Evolutionary conservation across 2,113 vertebrate genomes (phyloP).

Genomic region (Syngnathus typhle): DNA sequence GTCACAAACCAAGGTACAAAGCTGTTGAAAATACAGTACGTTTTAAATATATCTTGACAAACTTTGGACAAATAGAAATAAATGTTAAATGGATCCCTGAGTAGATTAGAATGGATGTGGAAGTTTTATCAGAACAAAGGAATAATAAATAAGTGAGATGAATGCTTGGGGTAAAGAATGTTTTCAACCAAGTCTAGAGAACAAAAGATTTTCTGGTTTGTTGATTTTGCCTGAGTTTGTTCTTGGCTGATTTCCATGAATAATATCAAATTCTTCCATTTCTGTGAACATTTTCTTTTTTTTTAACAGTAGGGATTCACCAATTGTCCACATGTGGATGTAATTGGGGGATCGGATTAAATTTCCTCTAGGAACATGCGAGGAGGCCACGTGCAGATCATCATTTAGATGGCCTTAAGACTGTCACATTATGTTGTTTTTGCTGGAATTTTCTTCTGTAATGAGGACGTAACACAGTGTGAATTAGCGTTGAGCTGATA

Average conservation of each 20-base stretch:
- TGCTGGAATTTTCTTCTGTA: neutral
- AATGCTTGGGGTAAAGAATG: too few relatives aligned
- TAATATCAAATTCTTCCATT: neutral
- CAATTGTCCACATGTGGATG: neutral
- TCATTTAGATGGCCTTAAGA: neutral
- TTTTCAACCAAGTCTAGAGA: too few relatives aligned
- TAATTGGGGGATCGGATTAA: neutral
- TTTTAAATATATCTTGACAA: too few relatives aligned
- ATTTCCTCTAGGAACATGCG: neutral
- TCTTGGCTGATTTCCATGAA: neutral
- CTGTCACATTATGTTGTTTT: neutral
- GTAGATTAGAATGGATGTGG: too few relatives aligned
- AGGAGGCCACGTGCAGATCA: neutral
- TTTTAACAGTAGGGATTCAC: neutral
- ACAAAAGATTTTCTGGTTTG: too few relatives aligned
- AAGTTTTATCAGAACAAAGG: too few relatives aligned
- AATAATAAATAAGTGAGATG: too few relatives aligned
- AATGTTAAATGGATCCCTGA: too few relatives aligned
- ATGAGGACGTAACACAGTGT: neutral
- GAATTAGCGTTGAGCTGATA: slow-evolving; percentile 1
- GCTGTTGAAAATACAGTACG: too few relatives aligned
- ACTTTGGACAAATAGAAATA: too few relatives aligned
- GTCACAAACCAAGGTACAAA: too few relatives aligned
- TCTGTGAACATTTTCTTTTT: neutral
- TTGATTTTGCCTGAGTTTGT: too few relatives aligned